Evolutionary conservation across 2,888 invertebrate species (phyloP), one percentile per base, ranked within the genome.

Genomic region (Smittia sp.): DNA sequence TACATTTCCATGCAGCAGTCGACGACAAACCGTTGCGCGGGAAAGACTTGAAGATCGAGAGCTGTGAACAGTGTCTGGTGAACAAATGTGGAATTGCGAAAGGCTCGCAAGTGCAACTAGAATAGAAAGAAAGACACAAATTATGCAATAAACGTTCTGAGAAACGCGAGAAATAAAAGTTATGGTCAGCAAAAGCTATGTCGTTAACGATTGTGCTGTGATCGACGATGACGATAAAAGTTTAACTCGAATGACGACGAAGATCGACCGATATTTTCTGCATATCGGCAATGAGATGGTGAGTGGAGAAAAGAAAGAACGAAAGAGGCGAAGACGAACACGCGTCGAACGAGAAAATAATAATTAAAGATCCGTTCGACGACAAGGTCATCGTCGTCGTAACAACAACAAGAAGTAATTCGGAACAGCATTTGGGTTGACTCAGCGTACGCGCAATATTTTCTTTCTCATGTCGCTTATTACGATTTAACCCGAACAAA

Each of bases 131-230:
- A 58, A 58, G 24, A 58, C 2, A 24, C 3, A 58, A 46, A 46
- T 46, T 46, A 46, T 46, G 46, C 46, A 46, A 46, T 46, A 46
- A 58, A 46, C 52, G 18, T 58, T 58, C 46, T 46, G 46, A 46
- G 11, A 46, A 46, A 46, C 32, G 32, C 32, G 32, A 32, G 32
- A 32, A 32, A 32, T 32, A 32, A 32, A 32, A 32, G 32, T 27
- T 69, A 69, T 69, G 69, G 69, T 69, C 22, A 69, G 54, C 32
- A 69, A 69, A 22, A 41, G 24, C 9, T 69, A 69, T 32, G 54
- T 52, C 25, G 69, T 69, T 20, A 69, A 46, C 18, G 46, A 54
- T 9, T 25, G 20, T 6, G 6, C 63, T 13, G 20, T 63, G 25
- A 27, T 27, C 4, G 27, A 63, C 20, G 22, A 27, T 13, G 25